Evolutionary conservation across 2,888 invertebrate species (phyloP), one percentile per base, ranked within the genome.

Genomic region (Cenopis cana): DNA sequence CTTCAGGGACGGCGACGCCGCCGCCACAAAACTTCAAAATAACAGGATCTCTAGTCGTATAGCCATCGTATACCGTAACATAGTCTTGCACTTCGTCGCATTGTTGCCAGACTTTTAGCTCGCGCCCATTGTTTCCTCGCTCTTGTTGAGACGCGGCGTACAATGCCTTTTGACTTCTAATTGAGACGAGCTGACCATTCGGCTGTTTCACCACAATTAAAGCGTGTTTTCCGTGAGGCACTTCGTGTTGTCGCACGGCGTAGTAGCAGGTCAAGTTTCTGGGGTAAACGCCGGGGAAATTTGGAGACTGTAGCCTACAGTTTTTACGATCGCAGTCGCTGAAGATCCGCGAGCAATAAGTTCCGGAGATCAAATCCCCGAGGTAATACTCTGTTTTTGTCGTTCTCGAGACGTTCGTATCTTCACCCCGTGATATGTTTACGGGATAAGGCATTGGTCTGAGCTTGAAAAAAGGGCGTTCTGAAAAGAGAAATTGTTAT

Each of bases 191-290:
- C 88, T 97, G 97, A 57, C 97, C 97, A 84, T 97, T 97, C 54
- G 96, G 96, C 87, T 98, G 98, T 80, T 95, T 95, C 60, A 98
- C 97, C 74, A 96, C 96, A 84, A 98, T 97, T 81, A 98, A 94
- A 33, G 98, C 98, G 87, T 97, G 97, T 90, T 97, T 97, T 80
- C 98, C 98, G 82, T 95, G 95, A 74, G 98, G 97, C 80, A 97
- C 96, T 86, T 97, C 96, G 88, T 97, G 97, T 91, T 97, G 96
- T 76, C 97, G 93, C 71, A 98, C 97, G 56, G 98, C 97, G 88
- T 97, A 99, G 92, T 98, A 98, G 88, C 99, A 99, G 74, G 98
- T 98, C 82, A 98, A 95, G 90, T 98, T 98, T 78, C 98, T 95
- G 4, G 98, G 98, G 91, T 98, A 98, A 78, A 98, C 95, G 78